These are phyloP conservation scores for Boulengeromyrus knoepffleri DNA, from an alignment of 2,113 vertebrate genomes.

Conservation along the genomic window DNA sequence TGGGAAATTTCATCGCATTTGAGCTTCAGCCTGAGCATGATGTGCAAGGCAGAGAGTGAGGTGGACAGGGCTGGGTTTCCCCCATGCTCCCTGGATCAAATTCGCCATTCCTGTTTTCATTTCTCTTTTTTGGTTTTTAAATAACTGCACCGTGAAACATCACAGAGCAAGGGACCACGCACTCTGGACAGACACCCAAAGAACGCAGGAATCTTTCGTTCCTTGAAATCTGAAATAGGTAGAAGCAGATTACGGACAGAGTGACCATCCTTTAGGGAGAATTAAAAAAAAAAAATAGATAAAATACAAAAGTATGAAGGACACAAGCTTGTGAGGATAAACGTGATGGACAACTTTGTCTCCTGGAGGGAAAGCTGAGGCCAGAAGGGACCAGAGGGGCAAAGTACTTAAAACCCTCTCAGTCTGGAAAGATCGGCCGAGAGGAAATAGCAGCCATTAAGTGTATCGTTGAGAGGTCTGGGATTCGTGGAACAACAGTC, in stretches of 20 bases:
- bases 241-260: neutral
- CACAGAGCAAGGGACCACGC: neutral
- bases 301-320: constrained; percentile 20
- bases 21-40: neutral
- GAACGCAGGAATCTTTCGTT: neutral
- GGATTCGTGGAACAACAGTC: constrained; percentile 36
- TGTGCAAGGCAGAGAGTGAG: neutral
- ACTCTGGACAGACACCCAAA: neutral
- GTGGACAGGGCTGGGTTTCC: neutral
- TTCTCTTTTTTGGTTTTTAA: neutral
- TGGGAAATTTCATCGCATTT: neutral
- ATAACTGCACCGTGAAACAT: neutral
- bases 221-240: neutral
- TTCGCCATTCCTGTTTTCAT: neutral
- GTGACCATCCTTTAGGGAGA: neutral
- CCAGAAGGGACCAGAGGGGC: constrained; percentile 10
- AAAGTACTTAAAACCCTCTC: constrained; percentile 29
- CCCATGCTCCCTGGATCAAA: neutral
- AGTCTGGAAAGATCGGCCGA: constrained; percentile 28
- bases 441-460: constrained; percentile 41
- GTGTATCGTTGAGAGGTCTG: constrained; percentile 32
- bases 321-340: constrained; percentile 10
- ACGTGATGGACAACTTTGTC: neutral
- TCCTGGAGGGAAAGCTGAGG: neutral
- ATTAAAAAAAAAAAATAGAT: constrained; percentile 24